phyloP scores from a whole-genome alignment of 2,888 invertebrate species.

The Conops quadrifasciatus region DNA sequence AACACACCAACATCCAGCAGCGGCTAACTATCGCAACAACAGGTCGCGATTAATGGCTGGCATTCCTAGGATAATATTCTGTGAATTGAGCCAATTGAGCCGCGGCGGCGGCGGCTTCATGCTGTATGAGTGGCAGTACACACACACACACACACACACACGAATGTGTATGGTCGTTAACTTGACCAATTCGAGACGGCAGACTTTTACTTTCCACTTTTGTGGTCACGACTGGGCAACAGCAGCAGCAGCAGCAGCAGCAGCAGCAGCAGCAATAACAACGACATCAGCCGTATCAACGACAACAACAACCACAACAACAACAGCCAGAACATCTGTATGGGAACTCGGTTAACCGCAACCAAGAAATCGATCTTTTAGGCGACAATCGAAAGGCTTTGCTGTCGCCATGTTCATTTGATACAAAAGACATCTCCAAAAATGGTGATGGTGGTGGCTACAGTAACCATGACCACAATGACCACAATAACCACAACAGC shows the following conservation, averaged over 20 bases:
- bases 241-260: not conserved
- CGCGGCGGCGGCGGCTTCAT: conserved; percentile 6
- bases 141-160: no score
- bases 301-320: conserved; percentile 8
- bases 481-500: not conserved
- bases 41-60: conserved; percentile 18
- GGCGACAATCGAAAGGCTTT: no score
- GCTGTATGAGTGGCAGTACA: no score
- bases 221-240: conserved; percentile 30
- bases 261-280: conserved; percentile 11
- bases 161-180: not conserved
- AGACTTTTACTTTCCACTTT: conserved; percentile 41
- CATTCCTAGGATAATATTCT: conserved; percentile 33
- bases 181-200: conserved; percentile 12
- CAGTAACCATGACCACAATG: no score
- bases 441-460: not conserved
- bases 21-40: no score
- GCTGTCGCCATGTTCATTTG: no score
- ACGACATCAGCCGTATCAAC: conserved; percentile 3
- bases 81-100: not conserved
- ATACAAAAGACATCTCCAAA: not conserved
- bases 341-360: no score
- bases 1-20: not conserved
- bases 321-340: not conserved
- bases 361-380: no score